These are phyloP conservation scores for Cyprinodon diabolis DNA, from an alignment of 2,797 vertebrate genomes.

Conservation along the genomic window DNA sequence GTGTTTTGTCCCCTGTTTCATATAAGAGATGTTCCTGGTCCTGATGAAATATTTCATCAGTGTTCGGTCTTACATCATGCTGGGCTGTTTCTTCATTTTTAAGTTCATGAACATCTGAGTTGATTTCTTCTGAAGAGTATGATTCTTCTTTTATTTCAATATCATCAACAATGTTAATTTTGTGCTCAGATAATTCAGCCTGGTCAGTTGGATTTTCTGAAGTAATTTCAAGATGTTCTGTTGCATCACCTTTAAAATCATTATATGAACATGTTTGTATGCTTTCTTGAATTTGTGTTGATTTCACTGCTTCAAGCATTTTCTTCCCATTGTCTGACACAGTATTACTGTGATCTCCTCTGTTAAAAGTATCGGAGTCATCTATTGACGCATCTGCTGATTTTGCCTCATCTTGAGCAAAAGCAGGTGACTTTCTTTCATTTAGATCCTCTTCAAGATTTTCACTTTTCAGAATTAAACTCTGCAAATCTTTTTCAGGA, in stretches of 20 bases:
- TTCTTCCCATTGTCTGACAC: not conserved
- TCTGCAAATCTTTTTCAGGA: not conserved
- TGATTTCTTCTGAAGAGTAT: not conserved
- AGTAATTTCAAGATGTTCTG: not conserved
- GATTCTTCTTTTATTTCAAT: not conserved
- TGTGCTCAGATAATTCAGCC: not conserved
- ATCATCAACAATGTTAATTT: not conserved
- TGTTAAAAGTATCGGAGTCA: not conserved
- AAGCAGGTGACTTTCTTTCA: not conserved
- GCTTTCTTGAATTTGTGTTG: not conserved
- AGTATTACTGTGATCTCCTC: not conserved
- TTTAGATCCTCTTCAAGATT: not conserved
- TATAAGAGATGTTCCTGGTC: not conserved
- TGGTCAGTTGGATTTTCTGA: constrained; percentile 2
- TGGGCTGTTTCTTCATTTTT: not conserved
- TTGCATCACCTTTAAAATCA: not conserved
- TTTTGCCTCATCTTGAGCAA: not conserved
- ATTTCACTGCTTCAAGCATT: not conserved
- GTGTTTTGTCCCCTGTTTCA: constrained; percentile 2
- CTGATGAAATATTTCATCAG: constrained; percentile 1
- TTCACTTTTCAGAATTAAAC: not conserved
- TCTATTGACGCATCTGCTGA: accelerated
- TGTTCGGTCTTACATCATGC: not conserved
- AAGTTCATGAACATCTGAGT: not conserved
- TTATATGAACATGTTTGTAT: not conserved